phyloP scores from a whole-genome alignment of 2,888 invertebrate species.

The Oxyscelio sp. region DNA sequence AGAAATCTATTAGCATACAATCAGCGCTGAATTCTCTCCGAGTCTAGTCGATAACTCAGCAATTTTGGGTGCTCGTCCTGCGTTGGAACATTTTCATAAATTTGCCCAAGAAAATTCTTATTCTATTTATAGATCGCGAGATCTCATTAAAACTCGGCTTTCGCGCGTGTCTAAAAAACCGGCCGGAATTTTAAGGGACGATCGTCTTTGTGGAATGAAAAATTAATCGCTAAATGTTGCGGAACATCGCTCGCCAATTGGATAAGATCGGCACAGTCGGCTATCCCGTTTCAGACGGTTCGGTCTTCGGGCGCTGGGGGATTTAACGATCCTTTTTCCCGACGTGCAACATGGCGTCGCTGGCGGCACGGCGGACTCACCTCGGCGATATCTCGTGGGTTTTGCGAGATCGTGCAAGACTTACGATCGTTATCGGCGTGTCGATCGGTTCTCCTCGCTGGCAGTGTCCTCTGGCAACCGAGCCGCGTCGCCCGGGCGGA shows the following conservation, averaged over 20 bases:
- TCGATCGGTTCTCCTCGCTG: slow-evolving; percentile 70
- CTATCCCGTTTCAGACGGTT: no score
- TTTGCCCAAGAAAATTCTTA: no score
- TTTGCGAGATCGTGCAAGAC: slow-evolving; percentile 75
- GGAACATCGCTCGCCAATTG: slow-evolving; percentile 63
- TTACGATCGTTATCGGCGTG: slow-evolving; percentile 75
- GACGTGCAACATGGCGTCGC: slow-evolving; percentile 66
- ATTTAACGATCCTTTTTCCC: slow-evolving; percentile 64
- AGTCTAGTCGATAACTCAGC: slow-evolving; percentile 1
- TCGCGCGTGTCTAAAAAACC: slow-evolving; percentile 22
- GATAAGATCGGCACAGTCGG: no score
- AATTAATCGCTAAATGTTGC: slow-evolving; percentile 65
- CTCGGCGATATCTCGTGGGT: slow-evolving; percentile 70
- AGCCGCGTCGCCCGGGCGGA: slow-evolving; percentile 76
- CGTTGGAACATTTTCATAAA: no score
- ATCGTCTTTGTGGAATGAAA: slow-evolving; percentile 53
- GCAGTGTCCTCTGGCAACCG: slow-evolving; percentile 71
- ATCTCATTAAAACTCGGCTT: slow-evolving; percentile 27
- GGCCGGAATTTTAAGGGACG: slow-evolving; percentile 30
- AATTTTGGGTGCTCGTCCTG: slow-evolving; percentile 14
- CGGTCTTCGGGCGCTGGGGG: slow-evolving; percentile 16
- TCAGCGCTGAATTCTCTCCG: slow-evolving; percentile 11
- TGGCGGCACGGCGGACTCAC: slow-evolving; percentile 58
- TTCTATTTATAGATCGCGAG: slow-evolving; percentile 15
- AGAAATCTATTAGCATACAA: slow-evolving; percentile 33